phyloP scores from a whole-genome alignment of 2,888 invertebrate genomes.

The Sipha maydis region DNA sequence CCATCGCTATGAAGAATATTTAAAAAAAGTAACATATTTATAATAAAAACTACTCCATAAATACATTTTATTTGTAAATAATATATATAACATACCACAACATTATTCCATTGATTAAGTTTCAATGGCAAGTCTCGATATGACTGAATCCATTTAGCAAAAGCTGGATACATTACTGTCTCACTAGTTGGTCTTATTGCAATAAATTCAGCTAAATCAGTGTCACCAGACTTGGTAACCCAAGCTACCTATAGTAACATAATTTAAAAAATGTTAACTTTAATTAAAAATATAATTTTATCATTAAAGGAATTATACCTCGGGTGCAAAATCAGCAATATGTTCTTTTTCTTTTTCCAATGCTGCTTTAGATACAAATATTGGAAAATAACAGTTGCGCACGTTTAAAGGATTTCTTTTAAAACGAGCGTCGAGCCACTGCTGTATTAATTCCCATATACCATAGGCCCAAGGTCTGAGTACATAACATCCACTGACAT shows the following conservation, averaged over 20 bases:
- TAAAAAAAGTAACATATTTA: background rate
- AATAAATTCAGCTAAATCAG: slow-evolving; percentile 95
- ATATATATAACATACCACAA: slow-evolving; percentile 79
- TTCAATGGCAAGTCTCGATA: slow-evolving; percentile 95
- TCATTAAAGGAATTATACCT: slow-evolving; percentile 72
- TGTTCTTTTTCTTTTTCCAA: slow-evolving; percentile 96
- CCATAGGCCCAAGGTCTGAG: slow-evolving; percentile 96
- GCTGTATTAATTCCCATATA: slow-evolving; percentile 92
- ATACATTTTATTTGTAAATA: no score
- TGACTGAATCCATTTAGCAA: slow-evolving; percentile 98
- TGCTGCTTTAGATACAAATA: slow-evolving; percentile 92
- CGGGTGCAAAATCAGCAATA: slow-evolving; percentile 98
- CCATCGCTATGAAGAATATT: slow-evolving; percentile 80
- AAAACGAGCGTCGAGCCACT: slow-evolving; percentile 87
- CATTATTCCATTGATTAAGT: slow-evolving; percentile 99
- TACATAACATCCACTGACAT: slow-evolving; percentile 99
- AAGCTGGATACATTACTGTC: slow-evolving; percentile 99
- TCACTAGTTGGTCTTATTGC: slow-evolving; percentile 98
- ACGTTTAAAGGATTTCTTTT: slow-evolving; percentile 83
- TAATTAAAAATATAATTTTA: background rate
- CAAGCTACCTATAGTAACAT: slow-evolving; percentile 75
- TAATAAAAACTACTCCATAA: background rate
- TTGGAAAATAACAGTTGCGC: slow-evolving; percentile 97
- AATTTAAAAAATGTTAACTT: slow-evolving; percentile 7
- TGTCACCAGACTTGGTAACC: slow-evolving; percentile 93